Conservation (phyloP, 2,888 invertebrate species). For the Machimus atricapillus region DNA sequence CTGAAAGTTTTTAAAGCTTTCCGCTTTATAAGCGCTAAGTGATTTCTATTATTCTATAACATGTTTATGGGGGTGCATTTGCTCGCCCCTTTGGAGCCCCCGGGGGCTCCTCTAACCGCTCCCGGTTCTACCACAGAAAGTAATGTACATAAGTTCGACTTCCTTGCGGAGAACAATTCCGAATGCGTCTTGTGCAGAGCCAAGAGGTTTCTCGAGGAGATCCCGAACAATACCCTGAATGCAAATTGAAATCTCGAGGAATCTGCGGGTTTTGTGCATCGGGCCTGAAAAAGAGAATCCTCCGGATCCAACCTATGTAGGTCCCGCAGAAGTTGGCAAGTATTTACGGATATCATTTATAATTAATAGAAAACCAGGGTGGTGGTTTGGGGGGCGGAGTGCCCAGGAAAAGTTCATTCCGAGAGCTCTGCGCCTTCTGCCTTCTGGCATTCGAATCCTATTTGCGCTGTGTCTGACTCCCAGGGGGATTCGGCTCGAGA, state of each 20-base stretch:
- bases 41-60: constrained; percentile 45
- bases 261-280: constrained; percentile 37
- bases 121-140: background rate
- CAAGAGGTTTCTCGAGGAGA: constrained; percentile 36
- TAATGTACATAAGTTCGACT: constrained; percentile 39
- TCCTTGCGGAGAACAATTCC: background rate
- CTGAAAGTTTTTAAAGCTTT: constrained; percentile 42
- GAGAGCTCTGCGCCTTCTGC: background rate
- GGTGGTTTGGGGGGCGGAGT: no score
- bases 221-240: constrained; percentile 46
- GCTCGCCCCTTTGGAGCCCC: background rate
- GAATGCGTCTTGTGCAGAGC: constrained; percentile 19
- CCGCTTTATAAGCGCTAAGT: constrained; percentile 43
- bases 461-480: constrained; percentile 40
- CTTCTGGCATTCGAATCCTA: constrained; percentile 31
- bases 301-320: constrained; percentile 17
- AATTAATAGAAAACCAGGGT: constrained; percentile 41
- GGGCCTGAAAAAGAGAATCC: constrained; percentile 1
- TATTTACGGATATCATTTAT: constrained; percentile 48
- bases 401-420: constrained; percentile 18
- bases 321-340: constrained; percentile 44
- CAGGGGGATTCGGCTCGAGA: constrained; percentile 24
- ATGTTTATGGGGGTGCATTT: constrained; percentile 43
- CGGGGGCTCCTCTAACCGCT: background rate
- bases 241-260: constrained; percentile 46